A percentile compares a stretch with the other conserved stretches of the same genome.
phyloP scores from a whole-genome alignment of 2,113 vertebrate species.

The Noturus placidus region DNA sequence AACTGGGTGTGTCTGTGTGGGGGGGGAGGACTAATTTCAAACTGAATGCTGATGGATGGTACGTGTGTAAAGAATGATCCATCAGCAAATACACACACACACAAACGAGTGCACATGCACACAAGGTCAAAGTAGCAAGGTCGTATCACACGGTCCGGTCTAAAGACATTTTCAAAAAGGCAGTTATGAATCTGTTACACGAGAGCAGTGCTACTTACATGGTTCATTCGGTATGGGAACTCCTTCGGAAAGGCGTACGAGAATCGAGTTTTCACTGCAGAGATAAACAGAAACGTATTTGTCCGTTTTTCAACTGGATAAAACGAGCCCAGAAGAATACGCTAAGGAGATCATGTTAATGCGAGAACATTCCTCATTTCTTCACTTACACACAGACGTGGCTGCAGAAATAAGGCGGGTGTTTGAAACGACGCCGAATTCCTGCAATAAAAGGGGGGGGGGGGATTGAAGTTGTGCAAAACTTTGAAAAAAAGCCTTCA shows the following conservation, averaged over 20 bases:
- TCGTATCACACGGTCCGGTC: slow-evolving; percentile 19
- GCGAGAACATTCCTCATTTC: background rate
- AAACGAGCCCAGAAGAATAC: background rate
- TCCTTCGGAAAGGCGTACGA: slow-evolving; percentile 99
- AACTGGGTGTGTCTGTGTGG: slow-evolving; percentile 56
- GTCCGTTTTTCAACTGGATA: background rate
- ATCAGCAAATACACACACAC: background rate
- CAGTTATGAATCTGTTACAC: background rate
- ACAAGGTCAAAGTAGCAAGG: background rate
- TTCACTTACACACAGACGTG: slow-evolving; percentile 97
- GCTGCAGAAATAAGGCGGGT: slow-evolving; percentile 97
- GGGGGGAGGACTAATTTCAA: slow-evolving; percentile 37
- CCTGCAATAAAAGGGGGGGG: slow-evolving; percentile 69
- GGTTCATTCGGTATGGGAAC: slow-evolving; percentile 99
- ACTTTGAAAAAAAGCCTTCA: background rate
- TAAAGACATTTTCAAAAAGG: background rate
- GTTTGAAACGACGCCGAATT: slow-evolving; percentile 99
- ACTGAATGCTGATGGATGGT: slow-evolving; percentile 2
- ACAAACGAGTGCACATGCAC: background rate
- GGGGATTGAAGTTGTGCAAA: background rate
- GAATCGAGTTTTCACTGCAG: slow-evolving; percentile 96
- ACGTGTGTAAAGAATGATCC: background rate
- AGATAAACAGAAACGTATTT: background rate
- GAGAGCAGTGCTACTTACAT: slow-evolving; percentile 78
- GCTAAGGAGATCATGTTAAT: background rate